Conservation (phyloP, 1,140 invertebrate genomes). For the Zaprionus vittiger region DNA sequence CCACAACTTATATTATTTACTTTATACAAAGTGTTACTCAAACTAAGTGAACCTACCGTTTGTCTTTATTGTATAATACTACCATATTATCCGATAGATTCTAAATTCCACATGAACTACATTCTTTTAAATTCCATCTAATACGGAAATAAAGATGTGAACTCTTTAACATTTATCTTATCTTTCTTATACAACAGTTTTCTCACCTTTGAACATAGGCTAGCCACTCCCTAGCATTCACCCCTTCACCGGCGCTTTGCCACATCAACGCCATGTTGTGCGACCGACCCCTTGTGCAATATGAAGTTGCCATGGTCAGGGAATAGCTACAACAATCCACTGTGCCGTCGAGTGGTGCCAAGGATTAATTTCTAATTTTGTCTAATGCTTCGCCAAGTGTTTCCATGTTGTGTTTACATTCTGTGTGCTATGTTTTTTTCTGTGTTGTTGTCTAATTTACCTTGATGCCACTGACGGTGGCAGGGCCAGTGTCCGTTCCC, state of each 20-base stretch:
- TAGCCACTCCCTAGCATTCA: slow-evolving; percentile 17
- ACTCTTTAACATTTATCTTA: background rate
- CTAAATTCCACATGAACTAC: too few relatives aligned
- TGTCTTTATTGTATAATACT: too few relatives aligned
- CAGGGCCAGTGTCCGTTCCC: slow-evolving; percentile 2
- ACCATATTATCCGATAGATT: too few relatives aligned
- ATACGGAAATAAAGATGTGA: background rate
- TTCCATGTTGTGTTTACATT: slow-evolving; percentile 52
- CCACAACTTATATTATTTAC: too few relatives aligned
- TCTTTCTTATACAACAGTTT: background rate
- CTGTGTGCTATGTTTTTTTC: slow-evolving; percentile 29
- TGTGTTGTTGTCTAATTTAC: slow-evolving; percentile 52
- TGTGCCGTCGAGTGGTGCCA: slow-evolving; percentile 18
- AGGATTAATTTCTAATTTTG: slow-evolving; percentile 61
- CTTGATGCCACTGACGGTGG: slow-evolving; percentile 40
- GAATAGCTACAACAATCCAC: slow-evolving; percentile 27
- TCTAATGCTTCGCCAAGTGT: slow-evolving; percentile 53
- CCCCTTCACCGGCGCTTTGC: background rate
- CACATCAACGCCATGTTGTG: slow-evolving; percentile 22
- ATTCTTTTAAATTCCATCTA: background rate
- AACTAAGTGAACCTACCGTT: too few relatives aligned
- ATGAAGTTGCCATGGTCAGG: slow-evolving; percentile 47
- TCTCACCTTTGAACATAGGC: slow-evolving; percentile 18
- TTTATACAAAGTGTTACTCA: too few relatives aligned
- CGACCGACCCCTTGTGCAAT: slow-evolving; percentile 19